Base-by-base conservation (phyloP, 1,140 invertebrate species). In the Anthonomus grandis region DNA sequence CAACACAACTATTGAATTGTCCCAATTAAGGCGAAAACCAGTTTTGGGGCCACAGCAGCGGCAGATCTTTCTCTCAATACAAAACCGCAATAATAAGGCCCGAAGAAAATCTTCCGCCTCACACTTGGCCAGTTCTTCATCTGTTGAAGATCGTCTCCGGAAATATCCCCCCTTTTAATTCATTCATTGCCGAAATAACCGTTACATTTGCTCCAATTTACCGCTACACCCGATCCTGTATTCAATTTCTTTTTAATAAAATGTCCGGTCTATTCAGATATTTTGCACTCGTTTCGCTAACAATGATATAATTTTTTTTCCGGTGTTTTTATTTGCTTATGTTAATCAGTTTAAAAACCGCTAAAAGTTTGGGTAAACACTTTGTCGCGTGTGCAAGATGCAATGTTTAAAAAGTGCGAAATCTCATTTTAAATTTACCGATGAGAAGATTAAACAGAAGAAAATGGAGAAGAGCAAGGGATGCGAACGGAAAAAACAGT, bases 101-200 rank as follows among this genome's bases (percentile, higher is more conserved):
- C 57, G 53, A 42, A 44, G 45, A 60, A 53, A 60, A 54, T 56
- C 63, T 59, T 63, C 62, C 64, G 54, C 37, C 47, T 62, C 63
- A 59, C 63, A 62, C 60, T 56, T 55, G 60, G 52, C 45, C 47
- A 59, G 57, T 56, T 60, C 56, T 62, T 59, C 63, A 57, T 54
- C 51, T 46, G 38, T 41, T 44, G 44, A 59, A 55, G 42, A 48
- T 38, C 59, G 52, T 37, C 19, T n/a, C 53, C 47, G 49, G 42
- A 52, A 51, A 56, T 31, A 36, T 27, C 34, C 51, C 50, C 50
- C 36, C 42, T 49, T 38, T n/a, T n/a, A n/a, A n/a, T n/a, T n/a
- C n/a, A n/a, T n/a, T 37, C 15, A 50, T 50, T 23, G 12, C 36
- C 31, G 49, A 56, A 56, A 46, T 50, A 47, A 57, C 53, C 48